Base-by-base conservation (phyloP, 1,140 invertebrate genomes). In the Atta cephalotes region DNA sequence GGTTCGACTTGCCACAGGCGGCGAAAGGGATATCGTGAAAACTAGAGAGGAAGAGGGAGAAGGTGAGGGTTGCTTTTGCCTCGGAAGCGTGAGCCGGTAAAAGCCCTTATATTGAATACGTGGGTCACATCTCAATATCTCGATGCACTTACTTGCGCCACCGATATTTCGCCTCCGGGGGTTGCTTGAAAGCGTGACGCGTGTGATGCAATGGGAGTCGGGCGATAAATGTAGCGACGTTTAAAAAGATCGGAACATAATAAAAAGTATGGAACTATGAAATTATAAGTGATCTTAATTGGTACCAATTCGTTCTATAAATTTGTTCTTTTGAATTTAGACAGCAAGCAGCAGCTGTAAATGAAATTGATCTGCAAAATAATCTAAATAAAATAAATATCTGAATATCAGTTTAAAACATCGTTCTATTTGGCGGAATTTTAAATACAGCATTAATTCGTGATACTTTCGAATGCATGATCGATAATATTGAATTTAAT, bases 31-130 rank as follows among this genome's bases (percentile, higher is more conserved):
- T 76, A 84, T 25, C 18, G 25, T 10, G 35, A 80, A 66, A 39
- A 71, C 14, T 39, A 39, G 7, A 45, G 31, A 39, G 70, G 9
- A 3, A 35, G 39, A 49, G 28, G 49, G 25, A 10, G 60, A 45
- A n/a, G 49, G 78, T 31, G 45, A 56, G 68, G 60, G 68, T 28
- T 53, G 56, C 68, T 82, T 35, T 78, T 58, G 76, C 45, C 35
- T 21, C 53, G 25, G 63, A 81, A 81, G 66, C 56, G 74, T 79
- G 80, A 88, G 80, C 68, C 78, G 87, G 88, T 91, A 88, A 91
- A 91, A 92, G 87, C 90, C 76, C 87, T 92, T 92, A 91, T 93
- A 93, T 93, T 92, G 92, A 93, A 93, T 91, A 93, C 92, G 92
- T 92, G 92, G 89, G 81, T 91, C 81, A 92, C 92, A 93, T 93